A percentile compares a stretch with the other conserved stretches of the same genome.
Evolutionary conservation across 2,113 vertebrate species (phyloP).

Genomic region (Redunca redunca): DNA sequence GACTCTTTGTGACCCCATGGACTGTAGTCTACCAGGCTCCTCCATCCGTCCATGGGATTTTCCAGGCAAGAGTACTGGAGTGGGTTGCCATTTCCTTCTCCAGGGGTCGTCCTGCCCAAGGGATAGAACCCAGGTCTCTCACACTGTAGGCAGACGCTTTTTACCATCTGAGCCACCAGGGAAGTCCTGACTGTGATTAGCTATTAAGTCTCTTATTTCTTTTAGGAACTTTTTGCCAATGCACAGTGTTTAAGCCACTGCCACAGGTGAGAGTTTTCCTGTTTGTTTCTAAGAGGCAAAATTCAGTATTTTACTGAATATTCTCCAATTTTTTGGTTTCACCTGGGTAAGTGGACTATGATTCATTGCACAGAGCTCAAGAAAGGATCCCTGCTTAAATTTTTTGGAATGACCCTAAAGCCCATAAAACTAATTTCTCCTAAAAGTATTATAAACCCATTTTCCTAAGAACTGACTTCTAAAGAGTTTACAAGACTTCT

Average conservation of each 20-base stretch:
- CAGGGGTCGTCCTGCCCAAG: background rate
- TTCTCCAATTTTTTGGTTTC: background rate
- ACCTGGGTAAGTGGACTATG: background rate
- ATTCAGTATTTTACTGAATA: background rate
- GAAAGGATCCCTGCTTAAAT: background rate
- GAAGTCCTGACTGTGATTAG: background rate
- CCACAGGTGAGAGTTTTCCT: background rate
- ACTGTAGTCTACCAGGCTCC: background rate
- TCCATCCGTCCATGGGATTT: background rate
- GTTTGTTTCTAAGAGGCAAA: background rate
- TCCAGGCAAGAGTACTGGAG: background rate
- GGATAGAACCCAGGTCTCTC: background rate
- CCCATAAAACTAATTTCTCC: background rate
- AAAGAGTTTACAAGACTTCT: background rate
- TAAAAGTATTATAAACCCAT: background rate
- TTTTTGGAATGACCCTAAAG: background rate
- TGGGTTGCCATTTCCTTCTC: background rate
- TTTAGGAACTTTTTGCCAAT: background rate
- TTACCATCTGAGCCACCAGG: background rate
- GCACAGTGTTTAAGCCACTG: too few relatives aligned
- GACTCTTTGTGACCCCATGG: background rate
- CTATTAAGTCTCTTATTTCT: background rate
- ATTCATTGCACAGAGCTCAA: background rate
- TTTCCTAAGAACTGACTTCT: background rate
- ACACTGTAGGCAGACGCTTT: rapidly evolving